Base-by-base conservation (phyloP, 2,888 invertebrate species). In the Subacronicta megacephala region DNA sequence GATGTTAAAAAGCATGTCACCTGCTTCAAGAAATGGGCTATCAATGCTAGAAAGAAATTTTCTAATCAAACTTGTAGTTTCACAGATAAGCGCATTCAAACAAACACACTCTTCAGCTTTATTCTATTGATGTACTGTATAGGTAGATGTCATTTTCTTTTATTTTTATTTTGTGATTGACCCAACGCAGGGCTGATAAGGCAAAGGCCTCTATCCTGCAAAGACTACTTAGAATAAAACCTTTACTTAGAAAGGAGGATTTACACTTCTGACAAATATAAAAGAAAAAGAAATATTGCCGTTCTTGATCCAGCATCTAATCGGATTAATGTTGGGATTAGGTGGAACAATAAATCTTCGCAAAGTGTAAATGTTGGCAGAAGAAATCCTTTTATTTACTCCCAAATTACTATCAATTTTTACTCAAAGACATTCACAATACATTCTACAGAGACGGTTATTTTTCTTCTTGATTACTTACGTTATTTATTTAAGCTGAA, bases 311-410 rank as follows among this genome's bases (percentile, higher is more conserved):
- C 63, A 44, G 29, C 12, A 46, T 42, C 36, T 71, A 62, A 73
- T 68, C 75, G 41, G 72, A 57, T 75, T 68, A 68, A 55, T 57
- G 42, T 16, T 31, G 17, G 71, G 65, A 65, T 71, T 53, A 65
- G 35, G 36, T 16, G 16, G 37, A 12, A 56, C 43, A 38, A 73
- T 70, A 63, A 70, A 72, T 72, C 67, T 58, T 15, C 18, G 10
- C 2, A 38, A n/a, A 62, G 29, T 50, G 29, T 50, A 50, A 62
- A 54, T 42, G 44, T 49, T 55, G n/a, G 29, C 17, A 18, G 6
- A 33, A 46, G 44, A 57, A 65, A 60, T 55, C 13, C 6, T 55
- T 56, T 52, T 54, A 44, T 55, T 58, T 60, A 51, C 38, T 43
- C 29, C 17, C 10, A 37, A 54, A 59, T 53, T 31, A 47, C 26